phyloP scores from a whole-genome alignment of 2,888 invertebrate species.

The Lutraria lutraria region DNA sequence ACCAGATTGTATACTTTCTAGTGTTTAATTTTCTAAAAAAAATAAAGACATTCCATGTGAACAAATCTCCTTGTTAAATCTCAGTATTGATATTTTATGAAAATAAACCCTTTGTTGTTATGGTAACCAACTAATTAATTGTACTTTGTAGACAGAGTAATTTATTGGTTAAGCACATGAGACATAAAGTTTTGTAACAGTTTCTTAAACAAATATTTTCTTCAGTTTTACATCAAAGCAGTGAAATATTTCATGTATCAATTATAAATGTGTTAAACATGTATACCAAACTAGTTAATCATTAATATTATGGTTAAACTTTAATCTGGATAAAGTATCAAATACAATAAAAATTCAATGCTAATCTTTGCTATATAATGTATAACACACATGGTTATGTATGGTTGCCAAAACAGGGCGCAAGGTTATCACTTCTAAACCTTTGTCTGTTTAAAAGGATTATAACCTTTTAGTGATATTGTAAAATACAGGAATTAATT shows the following conservation, averaged over 20 bases:
- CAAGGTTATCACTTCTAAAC: constrained; percentile 24
- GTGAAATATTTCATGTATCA: no score
- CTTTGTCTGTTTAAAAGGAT: constrained; percentile 30
- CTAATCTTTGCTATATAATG: not conserved
- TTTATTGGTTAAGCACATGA: no score
- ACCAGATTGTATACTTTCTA: no score
- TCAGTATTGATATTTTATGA: not conserved
- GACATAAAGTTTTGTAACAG: no score
- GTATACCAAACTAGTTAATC: not conserved
- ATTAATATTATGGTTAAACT: no score
- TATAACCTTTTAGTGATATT: constrained; percentile 6
- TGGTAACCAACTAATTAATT: not conserved
- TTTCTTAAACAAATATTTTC: no score
- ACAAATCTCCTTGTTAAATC: not conserved
- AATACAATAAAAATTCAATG: constrained; percentile 17
- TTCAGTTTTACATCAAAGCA: no score
- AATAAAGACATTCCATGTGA: not conserved
- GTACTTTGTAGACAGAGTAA: no score
- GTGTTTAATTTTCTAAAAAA: no score
- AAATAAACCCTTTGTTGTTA: not conserved
- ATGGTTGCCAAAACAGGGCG: constrained; percentile 8
- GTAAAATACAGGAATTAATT: constrained; percentile 33
- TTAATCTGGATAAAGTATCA: not conserved
- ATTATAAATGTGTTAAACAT: not conserved
- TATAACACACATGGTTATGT: constrained; percentile 18